Percentiles rank a stretch among this genome's conserved stretches.
phyloP scores from a whole-genome alignment of 2,113 vertebrate genomes.

The Mionectes macconnelli region DNA sequence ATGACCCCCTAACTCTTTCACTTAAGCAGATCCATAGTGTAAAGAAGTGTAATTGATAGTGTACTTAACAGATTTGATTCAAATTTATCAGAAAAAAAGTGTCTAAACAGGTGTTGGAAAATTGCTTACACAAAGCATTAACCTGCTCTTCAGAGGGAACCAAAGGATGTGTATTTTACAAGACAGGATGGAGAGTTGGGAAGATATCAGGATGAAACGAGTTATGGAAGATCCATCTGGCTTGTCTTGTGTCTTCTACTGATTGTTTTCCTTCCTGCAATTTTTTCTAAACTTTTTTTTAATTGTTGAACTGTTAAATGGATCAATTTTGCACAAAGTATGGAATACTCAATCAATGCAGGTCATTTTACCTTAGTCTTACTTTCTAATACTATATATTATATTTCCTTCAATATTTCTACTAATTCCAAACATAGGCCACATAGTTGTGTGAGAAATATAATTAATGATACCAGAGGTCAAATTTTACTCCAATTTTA shows the following conservation, averaged over 20 bases:
- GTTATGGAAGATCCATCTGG: background rate
- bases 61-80: background rate
- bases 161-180: background rate
- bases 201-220: background rate
- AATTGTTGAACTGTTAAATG: background rate
- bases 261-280: background rate
- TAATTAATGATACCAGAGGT: background rate
- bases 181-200: background rate
- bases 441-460: background rate
- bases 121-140: background rate
- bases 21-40: background rate
- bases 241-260: background rate
- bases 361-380: background rate
- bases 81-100: background rate
- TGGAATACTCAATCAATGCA: background rate
- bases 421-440: background rate
- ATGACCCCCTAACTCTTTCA: background rate
- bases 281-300: background rate
- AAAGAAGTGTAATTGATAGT: slow-evolving; percentile 24
- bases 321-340: background rate
- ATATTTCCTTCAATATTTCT: background rate
- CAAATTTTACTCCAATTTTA: background rate
- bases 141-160: background rate
- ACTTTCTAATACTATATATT: background rate
- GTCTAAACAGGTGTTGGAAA: background rate